Evolutionary conservation across 2,888 invertebrate genomes (phyloP), one percentile per base, ranked within the genome.

Genomic region (Himalopsyche kuldschensis): DNA sequence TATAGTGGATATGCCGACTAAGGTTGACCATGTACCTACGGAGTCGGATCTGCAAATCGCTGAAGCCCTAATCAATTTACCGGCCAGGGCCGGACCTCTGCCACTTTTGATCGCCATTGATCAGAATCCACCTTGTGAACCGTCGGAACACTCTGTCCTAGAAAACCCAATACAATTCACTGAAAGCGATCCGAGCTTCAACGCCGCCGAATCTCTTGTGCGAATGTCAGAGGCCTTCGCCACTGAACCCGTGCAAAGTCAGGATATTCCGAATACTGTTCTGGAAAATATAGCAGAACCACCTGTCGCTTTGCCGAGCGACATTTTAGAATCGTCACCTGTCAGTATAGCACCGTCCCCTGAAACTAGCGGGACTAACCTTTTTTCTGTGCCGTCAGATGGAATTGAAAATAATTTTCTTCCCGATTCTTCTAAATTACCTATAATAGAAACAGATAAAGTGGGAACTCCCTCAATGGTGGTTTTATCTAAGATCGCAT

Each of bases 1-100:
- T 15, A 4, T 2, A 41, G 41, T 15, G 15, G 41, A 15, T 3
- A 15, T 41, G 27, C 69, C 27, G 30, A 69, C 15, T 69, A 69
- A 69, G 69, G 15, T 27, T 30, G 69, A 69, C 4, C 27, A 69
- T 4, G 6, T 88, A 55, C 92, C 91, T 5, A 89, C 92, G 30
- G 92, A 91, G 88, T 91, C 91, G 17, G 92, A 91, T 87, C 88
- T 92, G 20, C 92, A 92, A 89, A 90, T 92, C 84, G 92, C 92
- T 24, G 91, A 92, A 88, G 89, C 92, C 2, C 89, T 92, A 27
- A 90, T 92, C 79, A 92, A 90, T 88, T 88, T 92, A 55, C 92
- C 92, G 6, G 69, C 69, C 88, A 91, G 81, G 4, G 35, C 75
- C 0, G 81, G 80, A 46, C 47, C 79, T 41, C 63, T 30, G n/a